Base-by-base conservation (phyloP, 1,140 invertebrate species). In the Aradophagus sp. region DNA sequence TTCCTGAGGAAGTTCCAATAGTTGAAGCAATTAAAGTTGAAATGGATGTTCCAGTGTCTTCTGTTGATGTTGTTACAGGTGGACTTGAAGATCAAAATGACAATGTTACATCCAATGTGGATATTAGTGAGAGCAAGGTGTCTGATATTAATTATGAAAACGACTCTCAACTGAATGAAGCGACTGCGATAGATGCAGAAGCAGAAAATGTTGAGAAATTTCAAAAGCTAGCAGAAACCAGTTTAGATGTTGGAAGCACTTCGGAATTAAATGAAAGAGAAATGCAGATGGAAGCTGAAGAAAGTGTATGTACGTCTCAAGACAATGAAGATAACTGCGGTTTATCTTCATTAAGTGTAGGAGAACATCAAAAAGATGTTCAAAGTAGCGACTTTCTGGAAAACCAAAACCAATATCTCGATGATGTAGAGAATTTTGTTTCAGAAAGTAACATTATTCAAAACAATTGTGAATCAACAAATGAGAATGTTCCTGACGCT, bases 81-180 rank as follows among this genome's bases (percentile, higher is more conserved):
- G 19, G 39, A 5, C 17, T 50, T 4, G 53, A 68, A 14, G 53
- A 71, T n/a, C 59, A 65, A 35, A 61, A 6, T 12, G 35, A 65
- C 15, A 65, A 48, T 1, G 13, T 71, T 1, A 70, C 67, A 4
- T 71, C 67, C 0, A 71, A 53, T 5, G 20, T 53, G 47, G 42
- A 65, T 5, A 20, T 13, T 13, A 32, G 8, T 12, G 50, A 62
- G 15, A 15, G 0, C 1, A 35, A 68, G 14, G 48, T 5, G 11
- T 5, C 7, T 12, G 29, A 53, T 15, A 48, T 12, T 41, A 44
- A 45, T 23, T 35, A 15, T 0, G 66, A 48, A 7, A 36, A 42
- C 8, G 44, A 53, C 14, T 53, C 23, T 0, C 59, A 63, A 6
- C n/a, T 34, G 15, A 65, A 65, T 17, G 59, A 71, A 59, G 68